Evolutionary conservation across 1,140 invertebrate genomes (phyloP), one percentile per base, ranked within the genome.

Genomic region (Lanistes nyassanus): DNA sequence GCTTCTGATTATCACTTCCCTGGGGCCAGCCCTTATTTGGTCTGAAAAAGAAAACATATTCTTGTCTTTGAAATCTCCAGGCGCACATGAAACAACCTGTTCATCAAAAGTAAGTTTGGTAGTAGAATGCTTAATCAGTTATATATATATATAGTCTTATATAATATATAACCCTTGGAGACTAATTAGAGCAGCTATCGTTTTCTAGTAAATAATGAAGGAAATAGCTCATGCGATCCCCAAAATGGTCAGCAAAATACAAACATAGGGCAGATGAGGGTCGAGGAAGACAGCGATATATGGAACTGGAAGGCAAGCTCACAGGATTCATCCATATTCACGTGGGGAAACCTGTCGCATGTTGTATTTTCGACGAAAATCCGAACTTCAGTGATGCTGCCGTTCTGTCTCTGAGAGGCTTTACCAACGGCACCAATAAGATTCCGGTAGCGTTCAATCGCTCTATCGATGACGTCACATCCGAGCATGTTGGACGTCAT

Each of bases 261-360:
- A 39, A 13, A 56, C 7, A 7, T 29, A 62, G 11, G 26, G 26
- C 13, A 37, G 19, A 37, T 2, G 26, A 9, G 7, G 6, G 21
- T 3, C 21, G 0, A 55, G 42, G 0, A 11, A 56, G 16, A 21
- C 11, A 37, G 26, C 68, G 21, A 21, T 19, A 69, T 6, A n/a
- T 3, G 37, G 31, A 19, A 64, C 0, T 29, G 21, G 51, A 73
- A 19, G 29, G 56, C 0, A 23, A 60, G 36, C 76, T 76, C 75
- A 79, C 78, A 79, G 5, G 71, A 76, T 67, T 79, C 78, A 37
- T 79, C 70, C 78, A 79, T 79, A 29, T 76, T 47, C 23, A 70
- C n/a, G 23, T 60, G n/a, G 11, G 78, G 78, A 66, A 74, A 79
- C n/a, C 60, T 60, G 34, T 66, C 69, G 74, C 78, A 79, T 85